Base-by-base conservation (phyloP, 2,888 invertebrate genomes). In the Calephelis perditalis region DNA sequence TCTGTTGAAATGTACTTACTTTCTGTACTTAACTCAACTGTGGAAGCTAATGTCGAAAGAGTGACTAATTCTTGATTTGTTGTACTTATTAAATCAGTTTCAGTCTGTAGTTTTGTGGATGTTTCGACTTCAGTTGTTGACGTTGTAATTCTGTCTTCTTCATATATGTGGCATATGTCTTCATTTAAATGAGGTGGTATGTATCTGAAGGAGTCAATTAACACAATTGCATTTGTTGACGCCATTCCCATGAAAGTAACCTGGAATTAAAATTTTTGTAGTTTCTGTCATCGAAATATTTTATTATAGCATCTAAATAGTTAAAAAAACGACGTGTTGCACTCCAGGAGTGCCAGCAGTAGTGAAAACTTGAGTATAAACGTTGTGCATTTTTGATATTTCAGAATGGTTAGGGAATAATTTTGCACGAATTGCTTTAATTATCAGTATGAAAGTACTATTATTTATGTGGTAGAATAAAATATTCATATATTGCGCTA, bases 151-250 rank as follows among this genome's bases (percentile, higher is more conserved):
- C 10, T 35, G 8, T 52, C 52, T 9, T 49, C 10, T 35, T 49
- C 49, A 7, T 49, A 49, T 49, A 49, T 46, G 3, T 45, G 11
- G 61, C 66, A 63, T 5, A 62, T 44, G 36, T 64, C 64, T 11
- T 59, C 60, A 10, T 58, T 44, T 10, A 54, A 36, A 12, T 7
- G 12, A 45, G 70, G 69, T 15, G 71, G 69, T 56, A 70, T 65
- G 45, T 69, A 70, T 43, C 67, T 62, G 35, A 71, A 70, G 6
- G 71, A 71, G 62, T 71, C 71, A 45, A 71, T 58, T 36, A 71
- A 44, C 1, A 68, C 60, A 11, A 61, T 63, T 11, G 67, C 67
- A 1, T 61, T 46, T 4, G 60, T 37, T 26, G 63, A 62, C 54
- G 66, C 66, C 47, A 62, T 56, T 58, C 68, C 67, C 15, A 69